Evolutionary conservation across 2,113 vertebrate species (phyloP).

Genomic region (Pseudorectes ferrugineus): DNA sequence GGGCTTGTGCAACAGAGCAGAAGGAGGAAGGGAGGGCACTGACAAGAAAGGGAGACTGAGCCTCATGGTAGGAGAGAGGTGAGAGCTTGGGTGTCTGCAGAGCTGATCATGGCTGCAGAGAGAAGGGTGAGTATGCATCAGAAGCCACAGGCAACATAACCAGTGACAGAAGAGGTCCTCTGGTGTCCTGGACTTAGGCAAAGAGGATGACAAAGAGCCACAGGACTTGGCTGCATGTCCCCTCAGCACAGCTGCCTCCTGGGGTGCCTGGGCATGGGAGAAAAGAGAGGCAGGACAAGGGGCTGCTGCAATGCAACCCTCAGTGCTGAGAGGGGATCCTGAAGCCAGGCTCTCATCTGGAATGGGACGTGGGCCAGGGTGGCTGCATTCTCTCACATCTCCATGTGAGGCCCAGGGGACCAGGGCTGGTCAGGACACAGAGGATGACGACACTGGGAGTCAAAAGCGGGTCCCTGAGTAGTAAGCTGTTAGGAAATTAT

Average conservation of each 20-base stretch:
- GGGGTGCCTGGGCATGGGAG: not conserved
- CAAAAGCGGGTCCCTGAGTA: not conserved
- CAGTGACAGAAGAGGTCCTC: not conserved
- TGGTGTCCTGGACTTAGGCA: not conserved
- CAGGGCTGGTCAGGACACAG: not conserved
- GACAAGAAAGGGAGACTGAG: not conserved
- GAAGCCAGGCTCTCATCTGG: not conserved
- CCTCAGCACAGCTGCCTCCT: not conserved
- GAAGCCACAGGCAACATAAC: not conserved
- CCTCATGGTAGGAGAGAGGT: not conserved
- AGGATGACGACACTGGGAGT: not conserved
- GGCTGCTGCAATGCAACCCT: rapidly evolving
- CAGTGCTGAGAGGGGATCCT: not conserved
- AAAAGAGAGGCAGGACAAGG: not conserved
- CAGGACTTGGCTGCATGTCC: rapidly evolving
- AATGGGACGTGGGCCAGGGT: not conserved
- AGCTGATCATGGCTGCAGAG: not conserved
- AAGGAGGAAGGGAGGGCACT: not conserved
- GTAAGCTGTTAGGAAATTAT: not conserved
- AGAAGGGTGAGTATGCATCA: not conserved
- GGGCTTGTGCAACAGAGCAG: not conserved
- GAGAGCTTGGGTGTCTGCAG: not conserved
- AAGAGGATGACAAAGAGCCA: not conserved
- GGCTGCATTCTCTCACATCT: not conserved
- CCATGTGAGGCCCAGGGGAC: not conserved